Conservation (phyloP, 2,113 vertebrate species). For the Nothoprocta pentlandii region DNA sequence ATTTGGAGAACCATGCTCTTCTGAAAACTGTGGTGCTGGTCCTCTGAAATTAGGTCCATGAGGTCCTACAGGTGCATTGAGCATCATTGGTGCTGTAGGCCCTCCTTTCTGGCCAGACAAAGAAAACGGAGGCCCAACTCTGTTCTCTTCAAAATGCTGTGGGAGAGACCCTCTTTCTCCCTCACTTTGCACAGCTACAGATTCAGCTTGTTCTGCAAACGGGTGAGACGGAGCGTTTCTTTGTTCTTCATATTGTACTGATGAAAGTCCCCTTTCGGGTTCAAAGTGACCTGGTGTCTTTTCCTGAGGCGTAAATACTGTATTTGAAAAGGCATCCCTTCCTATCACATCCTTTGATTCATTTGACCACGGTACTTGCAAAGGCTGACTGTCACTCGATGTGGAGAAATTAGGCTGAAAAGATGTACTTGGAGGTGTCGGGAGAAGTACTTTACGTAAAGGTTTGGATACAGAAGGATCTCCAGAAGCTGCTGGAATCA, state of each 20-base stretch:
- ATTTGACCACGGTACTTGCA: conserved; percentile 55
- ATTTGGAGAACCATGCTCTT: conserved; percentile 70
- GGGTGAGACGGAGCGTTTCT: conserved; percentile 57
- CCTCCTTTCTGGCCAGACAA: conserved; percentile 73
- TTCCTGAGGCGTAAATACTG: conserved; percentile 70
- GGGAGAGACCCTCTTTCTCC: conserved; percentile 62
- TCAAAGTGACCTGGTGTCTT: conserved; percentile 53
- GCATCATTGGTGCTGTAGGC: conserved; percentile 78
- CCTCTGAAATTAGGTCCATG: conserved; percentile 85
- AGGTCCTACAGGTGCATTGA: conserved; percentile 75
- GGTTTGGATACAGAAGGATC: conserved; percentile 73
- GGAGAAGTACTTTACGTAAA: conserved; percentile 79
- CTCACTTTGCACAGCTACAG: conserved; percentile 22
- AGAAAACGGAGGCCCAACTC: background rate
- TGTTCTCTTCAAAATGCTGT: conserved; percentile 69
- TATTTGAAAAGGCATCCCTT: conserved; percentile 61
- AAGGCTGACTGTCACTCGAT: conserved; percentile 68
- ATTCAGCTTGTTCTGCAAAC: conserved; percentile 63
- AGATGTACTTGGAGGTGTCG: conserved; percentile 77
- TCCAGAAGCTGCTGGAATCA: conserved; percentile 39
- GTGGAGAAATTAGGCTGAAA: conserved; percentile 75
- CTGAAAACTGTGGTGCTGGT: conserved; percentile 76
- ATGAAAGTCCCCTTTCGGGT: conserved; percentile 48
- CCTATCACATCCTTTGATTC: conserved; percentile 57
- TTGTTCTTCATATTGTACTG: conserved; percentile 65